phyloP scores from a whole-genome alignment of 2,113 vertebrate genomes.

The Phaethornis superciliosus region DNA sequence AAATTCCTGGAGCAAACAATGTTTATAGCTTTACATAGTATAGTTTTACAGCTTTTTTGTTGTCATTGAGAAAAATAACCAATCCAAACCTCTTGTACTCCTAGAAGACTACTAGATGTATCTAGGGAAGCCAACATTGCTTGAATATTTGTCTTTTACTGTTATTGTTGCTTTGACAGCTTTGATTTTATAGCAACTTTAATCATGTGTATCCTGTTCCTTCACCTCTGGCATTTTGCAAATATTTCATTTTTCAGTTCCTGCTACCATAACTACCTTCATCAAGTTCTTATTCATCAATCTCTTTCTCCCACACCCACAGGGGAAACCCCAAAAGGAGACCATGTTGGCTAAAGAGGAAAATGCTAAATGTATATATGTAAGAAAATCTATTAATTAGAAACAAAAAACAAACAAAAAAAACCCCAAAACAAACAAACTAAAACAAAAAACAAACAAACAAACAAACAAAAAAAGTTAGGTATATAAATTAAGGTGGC shows the following conservation, averaged over 20 bases:
- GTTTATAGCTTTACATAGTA: conserved; percentile 63
- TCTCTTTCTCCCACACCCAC: conserved; percentile 29
- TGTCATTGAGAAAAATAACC: conserved; percentile 49
- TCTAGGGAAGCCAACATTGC: conserved; percentile 49
- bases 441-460: background rate
- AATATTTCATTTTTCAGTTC: conserved; percentile 72
- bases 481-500: conserved; percentile 62
- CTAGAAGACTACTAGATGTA: conserved; percentile 60
- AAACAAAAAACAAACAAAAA: conserved; percentile 45
- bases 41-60: conserved; percentile 59
- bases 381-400: conserved; percentile 72
- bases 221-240: conserved; percentile 81
- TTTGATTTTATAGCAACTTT: conserved; percentile 78
- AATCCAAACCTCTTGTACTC: conserved; percentile 18
- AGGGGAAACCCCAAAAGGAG: conserved; percentile 53
- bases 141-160: conserved; percentile 75
- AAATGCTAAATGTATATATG: conserved; percentile 62
- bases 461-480: conserved; percentile 64
- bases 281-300: conserved; percentile 73
- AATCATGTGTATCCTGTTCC: conserved; percentile 77
- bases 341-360: conserved; percentile 65
- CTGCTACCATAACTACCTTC: conserved; percentile 71
- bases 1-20: conserved; percentile 64
- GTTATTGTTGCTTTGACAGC: conserved; percentile 76
- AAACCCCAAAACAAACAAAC: conserved; percentile 7